A percentile compares a stretch with the other conserved stretches of the same genome.
Evolutionary conservation across 2,888 invertebrate genomes (phyloP).

Genomic region (Anodontia alba): DNA sequence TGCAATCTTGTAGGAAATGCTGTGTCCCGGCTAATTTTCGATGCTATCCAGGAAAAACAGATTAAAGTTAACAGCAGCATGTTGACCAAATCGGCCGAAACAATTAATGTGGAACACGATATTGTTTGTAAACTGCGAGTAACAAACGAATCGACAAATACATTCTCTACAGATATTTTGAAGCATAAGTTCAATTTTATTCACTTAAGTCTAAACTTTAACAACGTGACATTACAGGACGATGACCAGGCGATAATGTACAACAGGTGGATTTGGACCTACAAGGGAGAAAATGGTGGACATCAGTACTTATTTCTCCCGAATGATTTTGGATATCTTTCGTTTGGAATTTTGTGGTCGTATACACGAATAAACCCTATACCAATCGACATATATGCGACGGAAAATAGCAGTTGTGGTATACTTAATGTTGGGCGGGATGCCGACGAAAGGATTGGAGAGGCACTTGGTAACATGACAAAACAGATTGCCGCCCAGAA

Average conservation of each 20-base stretch:
- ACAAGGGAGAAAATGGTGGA: constrained; percentile 40
- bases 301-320: constrained; percentile 42
- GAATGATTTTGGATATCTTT: constrained; percentile 43
- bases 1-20: too few species aligned
- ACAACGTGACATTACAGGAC: constrained; percentile 5
- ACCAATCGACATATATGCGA: background rate
- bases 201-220: constrained; percentile 29
- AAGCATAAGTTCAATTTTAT: constrained; percentile 38
- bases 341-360: constrained; percentile 46
- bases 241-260: constrained; percentile 32
- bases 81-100: too few species aligned
- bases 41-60: too few species aligned
- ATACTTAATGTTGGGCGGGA: constrained; percentile 6
- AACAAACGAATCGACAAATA: background rate
- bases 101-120: too few species aligned
- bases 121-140: too few species aligned
- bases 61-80: too few species aligned
- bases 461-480: constrained; percentile 43
- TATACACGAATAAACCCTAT: background rate
- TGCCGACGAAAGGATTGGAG: constrained; percentile 33
- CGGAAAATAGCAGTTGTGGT: constrained; percentile 13
- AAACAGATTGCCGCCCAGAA: constrained; percentile 18
- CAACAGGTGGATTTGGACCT: constrained; percentile 50
- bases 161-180: constrained; percentile 23
- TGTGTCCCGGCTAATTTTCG: too few species aligned